Conservation (phyloP, 2,888 invertebrate species). For the Cosmorhoe ocellata region DNA sequence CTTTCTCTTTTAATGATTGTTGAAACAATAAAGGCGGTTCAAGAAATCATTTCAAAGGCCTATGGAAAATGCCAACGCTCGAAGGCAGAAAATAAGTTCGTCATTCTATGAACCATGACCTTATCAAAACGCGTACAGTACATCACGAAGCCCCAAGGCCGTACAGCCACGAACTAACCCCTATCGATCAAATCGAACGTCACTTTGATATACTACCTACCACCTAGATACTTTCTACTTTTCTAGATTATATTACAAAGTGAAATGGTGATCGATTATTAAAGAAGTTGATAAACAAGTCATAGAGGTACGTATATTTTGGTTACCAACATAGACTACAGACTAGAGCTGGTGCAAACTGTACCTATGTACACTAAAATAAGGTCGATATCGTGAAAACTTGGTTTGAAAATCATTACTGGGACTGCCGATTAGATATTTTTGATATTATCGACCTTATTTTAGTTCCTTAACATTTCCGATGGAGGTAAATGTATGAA, state of each 20-base stretch:
- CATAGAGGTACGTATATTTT: no score
- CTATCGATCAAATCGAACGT: slow-evolving; percentile 51
- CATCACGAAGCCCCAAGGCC: slow-evolving; percentile 43
- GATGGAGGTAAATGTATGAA: no score
- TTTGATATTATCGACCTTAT: no score
- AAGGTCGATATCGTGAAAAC: no score
- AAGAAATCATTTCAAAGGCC: not conserved
- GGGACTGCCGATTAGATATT: no score
- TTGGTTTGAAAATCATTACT: no score
- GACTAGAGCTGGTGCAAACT: no score
- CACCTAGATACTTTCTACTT: no score
- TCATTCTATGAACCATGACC: slow-evolving; percentile 49
- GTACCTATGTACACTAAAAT: no score
- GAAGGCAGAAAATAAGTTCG: slow-evolving; percentile 15
- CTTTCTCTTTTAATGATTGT: not conserved
- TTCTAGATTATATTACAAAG: slow-evolving; percentile 8
- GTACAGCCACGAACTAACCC: slow-evolving; percentile 32
- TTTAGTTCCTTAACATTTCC: no score
- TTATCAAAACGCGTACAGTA: slow-evolving; percentile 48
- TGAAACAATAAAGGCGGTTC: not conserved
- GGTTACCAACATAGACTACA: no score
- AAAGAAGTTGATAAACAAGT: no score
- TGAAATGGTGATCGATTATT: slow-evolving; percentile 5
- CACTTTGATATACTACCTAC: slow-evolving; percentile 7
- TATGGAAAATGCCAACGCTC: slow-evolving; percentile 8